Evolutionary conservation across 2,113 vertebrate genomes (phyloP), one percentile per base, ranked within the genome.

Genomic region (Larimichthys polyactis): DNA sequence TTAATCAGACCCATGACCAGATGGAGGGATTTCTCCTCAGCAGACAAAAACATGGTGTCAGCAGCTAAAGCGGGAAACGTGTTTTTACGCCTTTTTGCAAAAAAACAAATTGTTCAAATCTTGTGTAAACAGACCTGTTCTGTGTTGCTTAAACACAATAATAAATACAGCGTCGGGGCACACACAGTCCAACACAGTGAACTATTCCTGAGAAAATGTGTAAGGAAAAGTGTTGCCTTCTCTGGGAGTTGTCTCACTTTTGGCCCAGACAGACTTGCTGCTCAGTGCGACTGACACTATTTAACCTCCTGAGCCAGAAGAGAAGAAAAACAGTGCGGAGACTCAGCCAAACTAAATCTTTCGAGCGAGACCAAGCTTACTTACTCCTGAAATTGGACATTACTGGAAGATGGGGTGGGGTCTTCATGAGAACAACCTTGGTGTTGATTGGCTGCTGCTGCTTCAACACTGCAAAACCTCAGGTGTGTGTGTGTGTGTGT

Each of bases 1-100:
- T 94, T 94, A 93, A 95, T 95, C 93, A 94, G 87, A 92, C 87
- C 90, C 92, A 87, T 89, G 91, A 93, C 90, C 90, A 95, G 91
- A 93, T 92, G 93, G 91, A 86, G 80, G 90, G 93, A 89, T 87
- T 93, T 91, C 83, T 87, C 78, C 66, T 88, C 68, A 5, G 86
- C 70, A 88, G 83, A 82, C 87, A 92, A 85, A 92, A 88, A 88
- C 84, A 87, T 51, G 32, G 89, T 71, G 88, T 90, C 92, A 91
- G 93, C 90, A 84, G 79, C 82, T 40, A 71, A 84, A 79, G 74
- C 43, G 20, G 70, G 84, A 84, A 84, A 87, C 78, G 78, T 84
- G 85, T 85, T 89, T 84, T 82, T 66, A 81, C 19, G 44, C 76
- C 86, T 86, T 78, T 85, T 57, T 48, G 81, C 22, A n/a, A 27